Conservation (phyloP, 2,113 vertebrate species). For the Acinonyx jubatus region DNA sequence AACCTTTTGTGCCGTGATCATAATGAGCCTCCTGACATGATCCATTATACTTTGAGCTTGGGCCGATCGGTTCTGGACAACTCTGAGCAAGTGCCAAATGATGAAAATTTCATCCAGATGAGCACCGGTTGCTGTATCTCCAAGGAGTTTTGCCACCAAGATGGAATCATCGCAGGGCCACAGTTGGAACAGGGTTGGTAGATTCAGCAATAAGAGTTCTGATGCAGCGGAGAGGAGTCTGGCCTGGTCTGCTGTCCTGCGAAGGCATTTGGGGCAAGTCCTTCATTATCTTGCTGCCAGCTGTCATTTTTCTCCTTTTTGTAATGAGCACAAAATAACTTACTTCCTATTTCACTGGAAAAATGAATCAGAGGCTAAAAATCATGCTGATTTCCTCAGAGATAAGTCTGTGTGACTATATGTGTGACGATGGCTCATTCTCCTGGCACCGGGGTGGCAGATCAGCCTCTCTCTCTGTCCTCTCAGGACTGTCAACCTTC, state of each 20-base stretch:
- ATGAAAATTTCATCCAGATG: slow-evolving; percentile 62
- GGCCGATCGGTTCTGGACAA: slow-evolving; percentile 31
- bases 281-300: neutral
- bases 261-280: neutral
- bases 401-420: neutral
- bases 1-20: slow-evolving; percentile 55
- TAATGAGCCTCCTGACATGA: slow-evolving; percentile 62
- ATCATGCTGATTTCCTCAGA: neutral
- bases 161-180: no score
- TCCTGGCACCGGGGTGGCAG: neutral
- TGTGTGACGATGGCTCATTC: neutral
- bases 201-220: neutral
- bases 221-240: neutral
- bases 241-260: neutral
- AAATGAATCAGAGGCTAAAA: slow-evolving; percentile 39
- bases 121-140: neutral
- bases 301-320: neutral
- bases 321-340: slow-evolving; percentile 30
- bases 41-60: slow-evolving; percentile 16
- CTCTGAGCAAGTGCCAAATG: slow-evolving; percentile 60
- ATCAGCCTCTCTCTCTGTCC: neutral
- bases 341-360: neutral
- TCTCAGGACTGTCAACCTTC: neutral
- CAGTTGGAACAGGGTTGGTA: neutral
- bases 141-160: neutral